These are phyloP conservation scores for Catostylus mosaicus DNA, from an alignment of 30 jellyfish, hydroid and myxozoan genomes.

Conservation along the genomic window DNA sequence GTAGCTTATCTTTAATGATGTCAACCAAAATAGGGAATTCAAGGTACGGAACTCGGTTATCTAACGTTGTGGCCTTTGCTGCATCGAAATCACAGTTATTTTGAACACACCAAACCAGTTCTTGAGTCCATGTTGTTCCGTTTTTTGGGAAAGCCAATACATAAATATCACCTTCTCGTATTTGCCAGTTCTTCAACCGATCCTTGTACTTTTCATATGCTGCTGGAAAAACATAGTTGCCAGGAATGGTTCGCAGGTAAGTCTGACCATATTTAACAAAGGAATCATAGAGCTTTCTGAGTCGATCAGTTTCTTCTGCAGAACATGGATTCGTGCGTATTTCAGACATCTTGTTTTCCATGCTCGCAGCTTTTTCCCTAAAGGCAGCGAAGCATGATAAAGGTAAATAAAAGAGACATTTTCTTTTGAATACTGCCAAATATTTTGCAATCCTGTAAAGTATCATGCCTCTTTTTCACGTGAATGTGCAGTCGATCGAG, in stretches of 20 bases:
- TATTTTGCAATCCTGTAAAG: no score
- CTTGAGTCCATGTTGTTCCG: neutral
- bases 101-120: neutral
- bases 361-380: no score
- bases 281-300: neutral
- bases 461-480: neutral
- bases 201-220: neutral
- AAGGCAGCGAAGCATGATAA: no score
- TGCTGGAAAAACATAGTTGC: no score
- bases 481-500: neutral
- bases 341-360: neutral
- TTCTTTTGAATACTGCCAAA: no score
- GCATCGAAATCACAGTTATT: neutral
- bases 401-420: no score
- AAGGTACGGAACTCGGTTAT: neutral
- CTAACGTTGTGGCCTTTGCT: neutral
- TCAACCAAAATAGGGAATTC: neutral
- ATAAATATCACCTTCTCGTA: neutral
- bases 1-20: neutral
- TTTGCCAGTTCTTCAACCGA: neutral
- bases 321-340: neutral
- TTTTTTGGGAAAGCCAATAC: neutral
- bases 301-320: neutral
- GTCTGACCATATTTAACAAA: neutral
- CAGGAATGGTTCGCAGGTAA: neutral